Evolutionary conservation across 1,140 invertebrate genomes (phyloP), one percentile per base, ranked within the genome.

Genomic region (Cherax destructor): DNA sequence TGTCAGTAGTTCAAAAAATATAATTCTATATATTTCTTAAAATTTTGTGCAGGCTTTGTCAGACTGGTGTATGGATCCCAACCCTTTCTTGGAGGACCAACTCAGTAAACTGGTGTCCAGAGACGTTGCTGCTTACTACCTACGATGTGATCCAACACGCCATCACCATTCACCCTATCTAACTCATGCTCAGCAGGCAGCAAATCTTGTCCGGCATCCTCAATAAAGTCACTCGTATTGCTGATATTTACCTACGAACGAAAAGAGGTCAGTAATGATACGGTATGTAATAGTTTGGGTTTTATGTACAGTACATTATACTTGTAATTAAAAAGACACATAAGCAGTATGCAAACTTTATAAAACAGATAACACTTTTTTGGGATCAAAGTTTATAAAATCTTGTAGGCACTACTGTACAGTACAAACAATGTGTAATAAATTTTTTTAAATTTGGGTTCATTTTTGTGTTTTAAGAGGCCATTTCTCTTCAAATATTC

Each of bases 61-160:
- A 24, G 96, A 97, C 93, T 95, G 97, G 49, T 97, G 97, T 93
- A 96, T 97, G 52, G 96, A 97, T 1, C 97, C 97, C 1, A 96
- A 97, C 89, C 95, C 94, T 88, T 96, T 95, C 93, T 92, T 95
- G 50, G 93, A 94, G 74, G 90, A 93, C 56, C 94, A 95, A 92
- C 93, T 93, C 50, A 91, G 65, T 85, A 52, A 93, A 88, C 61
- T 92, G 92, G 80, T 95, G 10, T 95, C 93, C 69, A 94, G 94
- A 91, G 95, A 97, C 93, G 96, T 98, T 81, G 95, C 97, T 61
- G 95, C 96, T 85, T 98, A 98, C 94, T 98, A 98, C 94, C 96
- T 97, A 83, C 96, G 96, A 92, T 98, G 97, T 95, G 97, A 97
- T 94, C 96, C 96, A 86, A 96, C 96, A 0, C 96, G 96, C 11